Percentiles rank a stretch among this genome's conserved stretches.
These are phyloP conservation scores for Cephus pygmeus DNA, from an alignment of 2,888 invertebrate species.

Conservation along the genomic window DNA sequence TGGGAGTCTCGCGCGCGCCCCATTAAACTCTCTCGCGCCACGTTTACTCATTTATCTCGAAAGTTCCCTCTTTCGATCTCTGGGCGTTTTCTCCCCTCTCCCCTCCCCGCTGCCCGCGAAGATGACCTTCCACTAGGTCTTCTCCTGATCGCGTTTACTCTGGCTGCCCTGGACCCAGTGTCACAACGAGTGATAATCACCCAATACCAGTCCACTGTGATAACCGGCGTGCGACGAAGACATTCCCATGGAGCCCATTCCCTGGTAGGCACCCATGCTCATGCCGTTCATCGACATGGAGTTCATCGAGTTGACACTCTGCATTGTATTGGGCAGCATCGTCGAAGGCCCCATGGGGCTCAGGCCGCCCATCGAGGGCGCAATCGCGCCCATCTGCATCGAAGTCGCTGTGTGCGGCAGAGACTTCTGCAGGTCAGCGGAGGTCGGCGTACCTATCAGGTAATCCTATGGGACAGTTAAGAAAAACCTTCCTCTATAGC, in stretches of 20 bases:
- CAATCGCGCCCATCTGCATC: conserved; percentile 64
- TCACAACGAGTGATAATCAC: conserved; percentile 65
- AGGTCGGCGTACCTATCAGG: conserved; percentile 58
- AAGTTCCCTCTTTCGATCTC: too few relatives aligned
- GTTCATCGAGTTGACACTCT: conserved; percentile 62
- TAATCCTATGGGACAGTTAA: conserved; percentile 50
- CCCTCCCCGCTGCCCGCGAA: background rate
- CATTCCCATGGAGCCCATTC: conserved; percentile 64
- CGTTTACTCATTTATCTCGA: too few relatives aligned
- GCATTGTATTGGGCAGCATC: conserved; percentile 62
- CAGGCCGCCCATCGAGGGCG: conserved; percentile 61
- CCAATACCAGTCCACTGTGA: conserved; percentile 62
- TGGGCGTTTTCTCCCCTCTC: too few relatives aligned
- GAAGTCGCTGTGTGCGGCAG: conserved; percentile 62
- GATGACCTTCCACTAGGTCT: conserved; percentile 34
- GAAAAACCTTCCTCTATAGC: too few relatives aligned
- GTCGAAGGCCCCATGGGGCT: conserved; percentile 62
- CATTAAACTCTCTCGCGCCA: too few relatives aligned
- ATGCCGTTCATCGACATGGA: conserved; percentile 64
- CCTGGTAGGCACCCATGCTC: conserved; percentile 62
- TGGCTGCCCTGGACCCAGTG: conserved; percentile 61
- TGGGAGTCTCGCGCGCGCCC: too few relatives aligned
- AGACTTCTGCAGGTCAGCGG: conserved; percentile 61
- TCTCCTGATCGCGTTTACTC: conserved; percentile 59
- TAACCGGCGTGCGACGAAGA: conserved; percentile 58